These are phyloP conservation scores for Cyprinella venusta DNA, from an alignment of 2,797 vertebrate species.

Conservation along the genomic window DNA sequence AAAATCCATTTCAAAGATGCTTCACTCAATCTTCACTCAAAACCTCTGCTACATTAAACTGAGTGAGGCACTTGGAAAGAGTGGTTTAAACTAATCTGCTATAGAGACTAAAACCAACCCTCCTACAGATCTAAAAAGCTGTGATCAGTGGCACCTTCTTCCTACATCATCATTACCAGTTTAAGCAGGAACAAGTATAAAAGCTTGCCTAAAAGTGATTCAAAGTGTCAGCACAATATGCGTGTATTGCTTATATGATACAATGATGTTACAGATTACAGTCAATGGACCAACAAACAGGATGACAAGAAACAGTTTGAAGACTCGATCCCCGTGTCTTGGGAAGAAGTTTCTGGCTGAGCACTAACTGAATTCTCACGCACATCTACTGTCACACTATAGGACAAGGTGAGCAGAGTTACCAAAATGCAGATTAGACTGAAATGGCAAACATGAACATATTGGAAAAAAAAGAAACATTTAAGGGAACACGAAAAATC, in stretches of 20 bases:
- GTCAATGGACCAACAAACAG: constrained; percentile 1
- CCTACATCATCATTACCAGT: background rate
- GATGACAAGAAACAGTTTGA: constrained; percentile 1
- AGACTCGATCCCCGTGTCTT: background rate
- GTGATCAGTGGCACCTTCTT: background rate
- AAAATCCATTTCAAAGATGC: constrained; percentile 24
- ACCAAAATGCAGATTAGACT: constrained; percentile 7
- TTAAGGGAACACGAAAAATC: background rate
- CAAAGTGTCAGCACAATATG: background rate
- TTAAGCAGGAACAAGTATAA: constrained; percentile 18
- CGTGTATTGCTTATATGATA: constrained; percentile 3
- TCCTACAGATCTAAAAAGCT: background rate
- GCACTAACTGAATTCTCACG: background rate
- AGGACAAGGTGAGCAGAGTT: constrained; percentile 14
- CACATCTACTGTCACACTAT: constrained; percentile 20
- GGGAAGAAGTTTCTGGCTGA: background rate
- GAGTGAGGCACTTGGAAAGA: constrained; percentile 81
- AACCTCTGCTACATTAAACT: constrained; percentile 68
- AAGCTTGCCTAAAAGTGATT: constrained; percentile 1
- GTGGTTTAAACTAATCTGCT: constrained; percentile 62
- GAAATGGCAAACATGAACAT: constrained; percentile 14
- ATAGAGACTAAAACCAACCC: constrained; percentile 28
- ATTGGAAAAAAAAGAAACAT: background rate
- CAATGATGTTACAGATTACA: constrained; percentile 25
- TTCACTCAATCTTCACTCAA: constrained; percentile 52